Evolutionary conservation across 2,113 vertebrate genomes (phyloP).

Genomic region (Pseudorasbora parva): DNA sequence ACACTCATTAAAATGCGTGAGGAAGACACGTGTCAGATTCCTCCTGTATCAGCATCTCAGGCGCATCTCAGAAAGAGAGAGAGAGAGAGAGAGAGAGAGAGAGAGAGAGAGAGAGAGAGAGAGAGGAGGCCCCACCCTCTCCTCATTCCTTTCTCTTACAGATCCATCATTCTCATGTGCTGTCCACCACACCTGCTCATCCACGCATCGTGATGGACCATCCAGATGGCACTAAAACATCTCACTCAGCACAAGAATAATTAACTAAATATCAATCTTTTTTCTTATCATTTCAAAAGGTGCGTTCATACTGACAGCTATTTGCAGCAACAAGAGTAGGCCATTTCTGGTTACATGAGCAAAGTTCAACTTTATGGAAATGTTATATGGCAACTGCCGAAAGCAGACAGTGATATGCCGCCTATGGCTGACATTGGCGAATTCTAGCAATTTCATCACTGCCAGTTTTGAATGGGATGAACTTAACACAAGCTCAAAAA

Average conservation of each 20-base stretch:
- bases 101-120: conserved; percentile 27
- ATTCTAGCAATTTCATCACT: background rate
- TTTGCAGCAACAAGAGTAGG: background rate
- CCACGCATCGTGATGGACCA: background rate
- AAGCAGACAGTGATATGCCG: background rate
- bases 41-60: conserved; percentile 67
- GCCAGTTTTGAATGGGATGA: conserved; percentile 7
- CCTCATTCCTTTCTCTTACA: conserved; percentile 47
- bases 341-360: background rate
- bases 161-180: conserved; percentile 63
- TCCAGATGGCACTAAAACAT: background rate
- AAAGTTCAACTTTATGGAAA: background rate
- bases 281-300: background rate
- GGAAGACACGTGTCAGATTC: conserved; percentile 57
- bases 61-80: conserved; percentile 63
- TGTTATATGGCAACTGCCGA: background rate
- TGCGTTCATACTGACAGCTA: background rate
- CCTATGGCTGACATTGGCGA: conserved; percentile 3
- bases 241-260: background rate
- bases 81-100: conserved; percentile 34
- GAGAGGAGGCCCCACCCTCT: conserved; percentile 18
- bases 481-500: background rate
- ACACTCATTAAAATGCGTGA: conserved; percentile 76
- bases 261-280: background rate
- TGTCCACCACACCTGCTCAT: conserved; percentile 60